A percentile compares a stretch with the other conserved stretches of the same genome.
These are phyloP conservation scores for Ditylenchus weischeri DNA, from an alignment of 2,888 invertebrate species.

Conservation along the genomic window DNA sequence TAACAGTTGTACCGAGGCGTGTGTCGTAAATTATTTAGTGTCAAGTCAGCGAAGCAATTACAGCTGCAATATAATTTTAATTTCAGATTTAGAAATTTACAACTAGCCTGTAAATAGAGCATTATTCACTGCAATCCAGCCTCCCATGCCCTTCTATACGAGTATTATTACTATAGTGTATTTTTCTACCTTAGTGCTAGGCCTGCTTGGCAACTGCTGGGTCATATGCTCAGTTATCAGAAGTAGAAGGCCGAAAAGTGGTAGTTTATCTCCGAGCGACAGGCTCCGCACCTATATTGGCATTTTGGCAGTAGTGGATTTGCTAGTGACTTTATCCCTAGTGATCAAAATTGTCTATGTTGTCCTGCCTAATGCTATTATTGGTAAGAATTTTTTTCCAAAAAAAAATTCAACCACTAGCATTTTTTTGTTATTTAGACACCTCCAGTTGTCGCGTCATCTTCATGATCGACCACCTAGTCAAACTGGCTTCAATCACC, in stretches of 20 bases:
- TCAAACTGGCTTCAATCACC: constrained; percentile 52
- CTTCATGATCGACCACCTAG: constrained; percentile 50
- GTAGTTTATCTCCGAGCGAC: constrained; percentile 30
- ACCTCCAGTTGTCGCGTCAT: constrained; percentile 43
- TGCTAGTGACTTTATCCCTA: constrained; percentile 50
- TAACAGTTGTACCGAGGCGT: no score
- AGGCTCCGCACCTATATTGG: constrained; percentile 51
- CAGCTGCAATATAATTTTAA: no score
- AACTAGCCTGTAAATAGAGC: no score
- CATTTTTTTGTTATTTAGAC: constrained; percentile 24
- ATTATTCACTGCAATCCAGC: no score
- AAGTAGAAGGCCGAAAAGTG: constrained; percentile 42
- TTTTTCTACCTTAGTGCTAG: constrained; percentile 42
- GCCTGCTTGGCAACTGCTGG: constrained; percentile 54
- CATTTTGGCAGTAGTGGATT: constrained; percentile 51
- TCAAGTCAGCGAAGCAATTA: no score
- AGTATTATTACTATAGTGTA: constrained; percentile 36
- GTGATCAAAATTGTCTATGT: constrained; percentile 46
- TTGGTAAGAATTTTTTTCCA: constrained; percentile 21
- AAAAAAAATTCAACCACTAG: no score
- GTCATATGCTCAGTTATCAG: constrained; percentile 54
- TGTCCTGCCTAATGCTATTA: constrained; percentile 47
- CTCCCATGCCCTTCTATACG: constrained; percentile 6
- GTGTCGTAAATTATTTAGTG: no score
- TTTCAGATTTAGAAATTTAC: no score